A percentile compares a stretch with the other conserved stretches of the same genome.
Evolutionary conservation across 64 coral and sea anemone species (phyloP).

Genomic region (Porites lutea): DNA sequence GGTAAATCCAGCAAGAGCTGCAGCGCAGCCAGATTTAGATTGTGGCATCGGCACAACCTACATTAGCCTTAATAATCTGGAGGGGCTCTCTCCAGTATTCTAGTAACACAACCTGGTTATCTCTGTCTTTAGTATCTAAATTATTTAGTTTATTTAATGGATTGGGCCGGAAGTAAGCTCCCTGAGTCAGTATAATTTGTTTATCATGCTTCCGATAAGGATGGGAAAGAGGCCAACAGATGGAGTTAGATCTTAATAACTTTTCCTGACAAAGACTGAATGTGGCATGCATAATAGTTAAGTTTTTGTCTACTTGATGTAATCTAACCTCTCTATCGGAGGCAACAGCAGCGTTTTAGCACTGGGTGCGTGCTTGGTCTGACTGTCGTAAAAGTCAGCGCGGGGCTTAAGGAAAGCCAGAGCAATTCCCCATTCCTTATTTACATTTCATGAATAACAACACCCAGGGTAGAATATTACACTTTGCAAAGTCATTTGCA

Average conservation of each 20-base stretch:
- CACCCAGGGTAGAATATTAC: not conserved
- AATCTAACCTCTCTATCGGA: not conserved
- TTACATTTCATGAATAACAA: not conserved
- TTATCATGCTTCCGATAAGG: not conserved
- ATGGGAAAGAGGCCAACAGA: conserved; percentile 9
- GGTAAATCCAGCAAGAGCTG: no score
- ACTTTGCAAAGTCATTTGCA: no score
- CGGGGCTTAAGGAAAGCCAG: not conserved
- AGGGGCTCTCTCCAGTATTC: no score
- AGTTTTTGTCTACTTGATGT: not conserved
- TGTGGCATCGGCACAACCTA: no score
- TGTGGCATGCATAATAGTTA: conserved; percentile 2
- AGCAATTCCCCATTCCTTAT: conserved; percentile 6
- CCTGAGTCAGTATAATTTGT: not conserved
- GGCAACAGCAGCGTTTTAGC: conserved; percentile 14
- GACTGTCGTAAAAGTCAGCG: not conserved
- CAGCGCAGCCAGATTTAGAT: no score
- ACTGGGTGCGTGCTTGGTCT: conserved; percentile 19
- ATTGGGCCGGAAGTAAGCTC: no score
- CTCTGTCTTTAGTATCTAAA: no score
- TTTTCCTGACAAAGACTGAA: conserved; percentile 22
- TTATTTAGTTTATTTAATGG: no score
- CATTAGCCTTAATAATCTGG: no score
- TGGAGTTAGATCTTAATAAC: conserved; percentile 2
- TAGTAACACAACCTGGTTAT: no score